Conservation (phyloP, 1,140 invertebrate species). For the Ips nitidus region DNA sequence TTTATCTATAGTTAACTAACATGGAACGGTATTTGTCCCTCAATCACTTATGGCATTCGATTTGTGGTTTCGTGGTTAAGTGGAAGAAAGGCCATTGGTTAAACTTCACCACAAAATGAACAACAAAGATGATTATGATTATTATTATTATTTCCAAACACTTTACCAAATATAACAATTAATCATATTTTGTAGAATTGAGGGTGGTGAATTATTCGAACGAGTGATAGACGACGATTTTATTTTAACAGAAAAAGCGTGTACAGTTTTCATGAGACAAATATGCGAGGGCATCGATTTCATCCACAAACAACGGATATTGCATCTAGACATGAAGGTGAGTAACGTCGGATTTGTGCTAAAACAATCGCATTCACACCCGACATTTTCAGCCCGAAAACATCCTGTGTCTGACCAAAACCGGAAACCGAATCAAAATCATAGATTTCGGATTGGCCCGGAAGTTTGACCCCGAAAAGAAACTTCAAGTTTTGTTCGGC, state of each 20-base stretch:
- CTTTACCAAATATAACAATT: not conserved
- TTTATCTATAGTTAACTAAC: too few species aligned
- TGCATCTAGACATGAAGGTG: slow-evolving; percentile 97
- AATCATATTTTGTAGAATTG: slow-evolving; percentile 70
- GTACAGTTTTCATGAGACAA: slow-evolving; percentile 94
- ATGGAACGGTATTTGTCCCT: too few species aligned
- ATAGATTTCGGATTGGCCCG: slow-evolving; percentile 96
- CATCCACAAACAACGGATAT: slow-evolving; percentile 90
- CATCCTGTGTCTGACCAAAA: slow-evolving; percentile 91
- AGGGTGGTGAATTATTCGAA: slow-evolving; percentile 97
- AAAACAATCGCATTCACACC: slow-evolving; percentile 5
- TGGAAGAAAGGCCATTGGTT: too few species aligned
- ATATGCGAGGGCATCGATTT: slow-evolving; percentile 97
- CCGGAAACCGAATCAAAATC: slow-evolving; percentile 96
- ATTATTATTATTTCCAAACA: too few species aligned
- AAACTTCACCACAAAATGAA: too few species aligned
- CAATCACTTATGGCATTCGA: too few species aligned
- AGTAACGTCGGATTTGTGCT: slow-evolving; percentile 30
- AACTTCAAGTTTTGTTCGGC: slow-evolving; percentile 90
- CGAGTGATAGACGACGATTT: slow-evolving; percentile 98
- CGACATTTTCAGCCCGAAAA: slow-evolving; percentile 83
- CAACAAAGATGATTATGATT: too few species aligned
- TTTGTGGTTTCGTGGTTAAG: too few species aligned
- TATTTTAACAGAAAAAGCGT: slow-evolving; percentile 91
- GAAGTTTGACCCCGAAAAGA: slow-evolving; percentile 88